Evolutionary conservation across 2,797 vertebrate genomes (phyloP).

Genomic region (Pampus argenteus): DNA sequence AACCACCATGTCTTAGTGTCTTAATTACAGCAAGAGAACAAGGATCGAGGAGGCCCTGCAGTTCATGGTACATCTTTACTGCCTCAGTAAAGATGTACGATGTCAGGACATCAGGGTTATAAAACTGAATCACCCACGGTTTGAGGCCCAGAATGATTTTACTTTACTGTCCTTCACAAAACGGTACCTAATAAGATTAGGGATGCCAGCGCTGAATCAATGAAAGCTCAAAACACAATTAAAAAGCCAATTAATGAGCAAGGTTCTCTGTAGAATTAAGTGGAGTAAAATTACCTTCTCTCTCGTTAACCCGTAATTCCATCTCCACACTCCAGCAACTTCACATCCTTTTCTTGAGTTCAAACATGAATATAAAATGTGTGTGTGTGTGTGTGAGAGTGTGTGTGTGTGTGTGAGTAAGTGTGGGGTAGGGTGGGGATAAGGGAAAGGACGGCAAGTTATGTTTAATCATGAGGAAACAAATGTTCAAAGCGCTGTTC

Average conservation of each 20-base stretch:
- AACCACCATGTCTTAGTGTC: conserved; percentile 18
- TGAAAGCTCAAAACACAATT: conserved; percentile 78
- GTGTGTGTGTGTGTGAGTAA: too few relatives aligned
- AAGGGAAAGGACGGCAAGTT: conserved; percentile 28
- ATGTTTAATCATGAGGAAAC: conserved; percentile 66
- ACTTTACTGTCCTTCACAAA: conserved; percentile 75
- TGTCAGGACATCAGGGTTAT: conserved; percentile 63
- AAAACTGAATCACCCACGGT: conserved; percentile 70
- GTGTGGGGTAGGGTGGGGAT: too few relatives aligned
- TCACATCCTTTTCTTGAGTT: conserved; percentile 36
- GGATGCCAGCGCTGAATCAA: conserved; percentile 64
- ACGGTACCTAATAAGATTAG: conserved; percentile 75
- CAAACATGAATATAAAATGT: conserved; percentile 48
- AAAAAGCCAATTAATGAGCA: conserved; percentile 70
- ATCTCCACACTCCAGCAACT: conserved; percentile 42
- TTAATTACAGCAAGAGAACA: conserved; percentile 51
- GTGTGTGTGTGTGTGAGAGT: too few relatives aligned
- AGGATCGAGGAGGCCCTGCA: conserved; percentile 31
- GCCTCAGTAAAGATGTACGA: conserved; percentile 49
- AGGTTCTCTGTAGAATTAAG: conserved; percentile 58
- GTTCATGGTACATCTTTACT: conserved; percentile 63
- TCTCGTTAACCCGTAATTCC: conserved; percentile 33
- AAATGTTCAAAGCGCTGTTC: conserved; percentile 53
- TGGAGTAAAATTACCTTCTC: conserved; percentile 60
- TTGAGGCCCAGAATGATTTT: conserved; percentile 60